Conservation (phyloP, 2,888 invertebrate genomes). For the Nemurella pictetii region DNA sequence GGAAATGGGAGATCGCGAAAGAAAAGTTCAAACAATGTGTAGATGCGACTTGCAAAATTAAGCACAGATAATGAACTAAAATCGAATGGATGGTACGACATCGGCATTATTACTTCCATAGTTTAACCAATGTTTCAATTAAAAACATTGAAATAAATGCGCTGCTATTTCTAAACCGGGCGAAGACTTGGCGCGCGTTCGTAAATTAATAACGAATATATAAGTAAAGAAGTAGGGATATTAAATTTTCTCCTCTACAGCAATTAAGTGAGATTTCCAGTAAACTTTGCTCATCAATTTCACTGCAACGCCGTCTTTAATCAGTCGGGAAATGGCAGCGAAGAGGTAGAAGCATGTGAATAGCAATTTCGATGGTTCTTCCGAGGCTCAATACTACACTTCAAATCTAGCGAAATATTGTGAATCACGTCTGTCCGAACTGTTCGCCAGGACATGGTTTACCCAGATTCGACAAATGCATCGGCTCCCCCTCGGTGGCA, state of each 20-base stretch:
- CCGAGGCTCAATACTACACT: background rate
- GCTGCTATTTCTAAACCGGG: background rate
- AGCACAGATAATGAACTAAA: too few relatives aligned
- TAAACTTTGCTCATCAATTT: background rate
- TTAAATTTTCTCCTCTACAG: background rate
- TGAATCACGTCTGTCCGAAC: background rate
- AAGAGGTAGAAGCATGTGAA: background rate
- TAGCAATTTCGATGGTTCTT: background rate
- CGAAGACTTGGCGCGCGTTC: background rate
- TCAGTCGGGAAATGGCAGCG: background rate
- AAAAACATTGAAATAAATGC: background rate
- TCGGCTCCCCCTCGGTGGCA: constrained; percentile 21
- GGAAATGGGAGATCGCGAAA: too few relatives aligned
- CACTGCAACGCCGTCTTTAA: background rate
- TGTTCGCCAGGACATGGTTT: background rate
- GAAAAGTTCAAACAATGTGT: too few relatives aligned
- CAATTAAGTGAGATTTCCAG: background rate
- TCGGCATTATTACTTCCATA: too few relatives aligned
- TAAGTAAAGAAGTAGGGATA: background rate
- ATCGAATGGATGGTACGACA: too few relatives aligned
- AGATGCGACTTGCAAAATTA: too few relatives aligned
- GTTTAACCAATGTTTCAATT: background rate
- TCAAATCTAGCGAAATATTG: background rate
- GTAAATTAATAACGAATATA: background rate
- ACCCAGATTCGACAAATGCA: background rate